phyloP scores from a whole-genome alignment of 2,888 invertebrate genomes.

The Criorhina ranunculi region DNA sequence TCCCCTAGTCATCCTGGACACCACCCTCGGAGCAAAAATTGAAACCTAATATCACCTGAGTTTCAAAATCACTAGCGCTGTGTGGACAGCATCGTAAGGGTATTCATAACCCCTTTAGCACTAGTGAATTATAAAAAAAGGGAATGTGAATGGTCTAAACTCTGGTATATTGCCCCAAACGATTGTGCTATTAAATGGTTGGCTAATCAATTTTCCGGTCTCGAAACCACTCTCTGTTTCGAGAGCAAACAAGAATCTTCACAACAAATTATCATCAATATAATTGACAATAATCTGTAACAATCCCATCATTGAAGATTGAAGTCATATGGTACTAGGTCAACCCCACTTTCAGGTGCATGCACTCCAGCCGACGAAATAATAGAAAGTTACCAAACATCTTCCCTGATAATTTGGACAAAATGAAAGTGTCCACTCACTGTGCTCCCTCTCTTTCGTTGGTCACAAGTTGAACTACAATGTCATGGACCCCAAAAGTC shows the following conservation, averaged over 20 bases:
- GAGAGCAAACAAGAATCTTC: not conserved
- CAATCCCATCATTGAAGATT: constrained; percentile 16
- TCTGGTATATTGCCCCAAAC: no score
- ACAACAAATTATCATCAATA: not conserved
- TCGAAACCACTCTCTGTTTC: not conserved
- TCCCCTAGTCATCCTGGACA: no score
- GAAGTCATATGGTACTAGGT: constrained; percentile 33
- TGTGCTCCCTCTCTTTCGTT: constrained; percentile 24
- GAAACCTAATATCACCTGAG: no score
- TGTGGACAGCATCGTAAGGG: no score
- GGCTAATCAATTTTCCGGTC: no score
- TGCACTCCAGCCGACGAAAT: constrained; percentile 46
- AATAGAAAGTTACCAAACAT: constrained; percentile 74
- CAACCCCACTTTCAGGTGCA: constrained; percentile 16
- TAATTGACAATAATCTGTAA: constrained; percentile 10
- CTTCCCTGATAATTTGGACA: constrained; percentile 51
- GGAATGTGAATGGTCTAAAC: no score
- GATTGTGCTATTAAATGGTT: no score
- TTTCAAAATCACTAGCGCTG: no score
- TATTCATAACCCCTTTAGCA: no score
- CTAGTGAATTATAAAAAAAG: no score
- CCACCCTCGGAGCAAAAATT: no score
- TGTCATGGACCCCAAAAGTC: constrained; percentile 61
- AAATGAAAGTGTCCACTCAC: constrained; percentile 69
- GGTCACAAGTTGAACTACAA: constrained; percentile 38